A percentile compares a stretch with the other conserved stretches of the same genome.
phyloP scores from a whole-genome alignment of 2,888 invertebrate genomes.

The Eristalinus sepulchralis region DNA sequence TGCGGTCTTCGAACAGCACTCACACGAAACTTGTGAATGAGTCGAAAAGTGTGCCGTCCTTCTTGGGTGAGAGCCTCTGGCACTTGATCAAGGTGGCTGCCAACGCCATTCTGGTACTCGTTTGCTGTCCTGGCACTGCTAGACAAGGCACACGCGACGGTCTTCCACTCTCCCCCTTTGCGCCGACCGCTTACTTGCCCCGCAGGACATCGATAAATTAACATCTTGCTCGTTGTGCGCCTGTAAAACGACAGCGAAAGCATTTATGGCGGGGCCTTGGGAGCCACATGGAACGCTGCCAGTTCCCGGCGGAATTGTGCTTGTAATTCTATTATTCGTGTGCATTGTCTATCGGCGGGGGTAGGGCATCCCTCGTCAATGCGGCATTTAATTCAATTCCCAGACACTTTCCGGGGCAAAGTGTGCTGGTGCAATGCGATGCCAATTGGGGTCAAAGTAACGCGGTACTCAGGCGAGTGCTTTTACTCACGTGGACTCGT shows the following conservation, averaged over 20 bases:
- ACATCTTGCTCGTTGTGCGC: slow-evolving; percentile 16
- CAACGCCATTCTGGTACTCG: slow-evolving; percentile 24
- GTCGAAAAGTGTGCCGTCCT: slow-evolving; percentile 5
- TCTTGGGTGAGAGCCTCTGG: slow-evolving; percentile 37
- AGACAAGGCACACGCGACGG: slow-evolving; percentile 38
- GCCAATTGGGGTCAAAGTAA: slow-evolving; percentile 37
- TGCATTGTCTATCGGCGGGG: neutral
- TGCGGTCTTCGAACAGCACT: slow-evolving; percentile 39
- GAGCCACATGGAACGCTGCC: slow-evolving; percentile 35
- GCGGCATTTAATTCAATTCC: slow-evolving; percentile 58
- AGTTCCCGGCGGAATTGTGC: slow-evolving; percentile 18
- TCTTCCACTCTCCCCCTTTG: neutral
- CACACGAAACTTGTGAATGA: slow-evolving; percentile 33
- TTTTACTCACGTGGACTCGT: slow-evolving; percentile 1
- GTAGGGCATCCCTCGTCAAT: slow-evolving; percentile 2
- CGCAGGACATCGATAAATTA: slow-evolving; percentile 52
- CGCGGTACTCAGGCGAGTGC: slow-evolving; percentile 18
- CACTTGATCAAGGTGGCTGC: slow-evolving; percentile 59
- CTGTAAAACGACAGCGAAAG: slow-evolving; percentile 31
- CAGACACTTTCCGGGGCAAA: slow-evolving; percentile 13
- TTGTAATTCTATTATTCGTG: slow-evolving; percentile 51
- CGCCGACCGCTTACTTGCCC: slow-evolving; percentile 16
- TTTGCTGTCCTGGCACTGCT: neutral
- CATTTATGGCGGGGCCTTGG: slow-evolving; percentile 14
- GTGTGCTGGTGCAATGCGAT: slow-evolving; percentile 56